phyloP scores from a whole-genome alignment of 2,797 vertebrate species.

The Danio aesculapii region DNA sequence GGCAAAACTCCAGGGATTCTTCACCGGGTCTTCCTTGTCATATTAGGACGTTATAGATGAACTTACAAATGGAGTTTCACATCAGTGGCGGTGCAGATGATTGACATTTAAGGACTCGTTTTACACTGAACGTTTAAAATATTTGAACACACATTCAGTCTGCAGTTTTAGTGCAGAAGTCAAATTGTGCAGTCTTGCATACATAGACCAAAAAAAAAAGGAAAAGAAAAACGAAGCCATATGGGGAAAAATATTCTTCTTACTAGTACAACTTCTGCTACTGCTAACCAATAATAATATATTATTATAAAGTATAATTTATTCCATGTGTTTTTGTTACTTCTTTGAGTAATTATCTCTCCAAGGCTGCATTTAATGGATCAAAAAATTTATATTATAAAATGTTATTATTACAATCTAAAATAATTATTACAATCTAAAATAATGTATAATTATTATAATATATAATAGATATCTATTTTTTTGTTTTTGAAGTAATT shows the following conservation, averaged over 20 bases:
- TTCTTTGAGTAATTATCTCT: too few species aligned
- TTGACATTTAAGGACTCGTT: conserved; percentile 25
- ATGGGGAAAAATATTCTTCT: neutral
- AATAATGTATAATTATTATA: too few species aligned
- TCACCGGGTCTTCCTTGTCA: conserved; percentile 11
- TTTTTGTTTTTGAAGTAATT: neutral
- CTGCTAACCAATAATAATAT: too few species aligned
- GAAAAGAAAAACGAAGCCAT: too few species aligned
- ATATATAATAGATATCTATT: too few species aligned
- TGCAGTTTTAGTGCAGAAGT: neutral
- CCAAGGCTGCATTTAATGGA: too few species aligned
- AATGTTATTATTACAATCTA: too few species aligned
- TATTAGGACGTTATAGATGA: conserved; percentile 36
- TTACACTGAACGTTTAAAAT: neutral
- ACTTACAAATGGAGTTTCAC: conserved; percentile 32
- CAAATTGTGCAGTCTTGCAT: neutral
- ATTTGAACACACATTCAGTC: neutral
- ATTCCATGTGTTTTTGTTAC: too few species aligned
- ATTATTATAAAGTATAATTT: too few species aligned
- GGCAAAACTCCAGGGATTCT: conserved; percentile 35
- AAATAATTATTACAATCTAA: too few species aligned
- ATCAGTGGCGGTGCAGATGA: conserved; percentile 27
- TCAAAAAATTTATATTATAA: too few species aligned
- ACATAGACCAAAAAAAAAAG: neutral
- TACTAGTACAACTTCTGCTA: too few species aligned